phyloP scores from a whole-genome alignment of 2,797 vertebrate genomes.

The Pelodytes ibericus region DNA sequence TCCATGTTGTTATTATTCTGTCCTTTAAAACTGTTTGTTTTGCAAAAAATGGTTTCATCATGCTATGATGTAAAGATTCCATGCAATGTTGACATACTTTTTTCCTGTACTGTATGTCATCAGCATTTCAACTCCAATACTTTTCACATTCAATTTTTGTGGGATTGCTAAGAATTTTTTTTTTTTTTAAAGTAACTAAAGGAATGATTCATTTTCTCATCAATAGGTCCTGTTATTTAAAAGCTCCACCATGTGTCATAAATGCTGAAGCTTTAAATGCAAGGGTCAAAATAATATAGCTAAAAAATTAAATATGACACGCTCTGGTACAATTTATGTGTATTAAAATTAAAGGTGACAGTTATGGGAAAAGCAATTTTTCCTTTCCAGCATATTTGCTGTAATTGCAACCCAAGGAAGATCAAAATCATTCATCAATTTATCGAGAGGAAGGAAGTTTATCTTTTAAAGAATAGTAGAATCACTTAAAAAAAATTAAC shows the following conservation, averaged over 20 bases:
- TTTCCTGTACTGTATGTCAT: no score
- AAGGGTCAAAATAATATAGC: conserved; percentile 52
- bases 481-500: conserved; percentile 40
- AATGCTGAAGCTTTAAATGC: conserved; percentile 56
- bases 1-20: no score
- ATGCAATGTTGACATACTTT: no score
- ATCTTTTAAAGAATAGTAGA: conserved; percentile 45
- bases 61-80: no score
- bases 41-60: no score
- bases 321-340: conserved; percentile 58
- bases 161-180: not conserved
- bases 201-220: conserved; percentile 30
- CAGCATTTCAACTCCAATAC: no score
- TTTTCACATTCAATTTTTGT: not conserved
- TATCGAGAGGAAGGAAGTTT: conserved; percentile 42
- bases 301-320: conserved; percentile 56
- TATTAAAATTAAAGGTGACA: conserved; percentile 60
- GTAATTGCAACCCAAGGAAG: conserved; percentile 57
- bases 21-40: no score
- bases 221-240: conserved; percentile 47
- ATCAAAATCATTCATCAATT: conserved; percentile 58
- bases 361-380: conserved; percentile 59
- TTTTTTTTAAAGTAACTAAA: not conserved
- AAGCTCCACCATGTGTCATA: conserved; percentile 32
- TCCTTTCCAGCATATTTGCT: conserved; percentile 57